phyloP scores from a whole-genome alignment of 2,888 invertebrate species.

The Lasiommata megera region DNA sequence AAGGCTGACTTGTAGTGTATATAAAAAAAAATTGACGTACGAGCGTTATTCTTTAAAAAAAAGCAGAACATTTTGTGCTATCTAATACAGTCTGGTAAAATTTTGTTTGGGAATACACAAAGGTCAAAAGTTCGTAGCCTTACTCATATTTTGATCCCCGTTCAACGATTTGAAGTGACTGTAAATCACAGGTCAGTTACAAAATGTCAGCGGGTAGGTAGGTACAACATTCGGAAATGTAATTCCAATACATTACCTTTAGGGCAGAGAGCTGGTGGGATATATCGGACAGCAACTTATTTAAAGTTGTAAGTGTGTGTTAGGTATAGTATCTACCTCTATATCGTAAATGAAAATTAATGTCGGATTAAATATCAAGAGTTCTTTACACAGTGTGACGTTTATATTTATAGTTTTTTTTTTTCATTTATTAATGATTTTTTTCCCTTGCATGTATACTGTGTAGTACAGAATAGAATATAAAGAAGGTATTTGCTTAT shows the following conservation, averaged over 20 bases:
- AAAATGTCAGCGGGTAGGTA: conserved; percentile 40
- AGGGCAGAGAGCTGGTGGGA: neutral
- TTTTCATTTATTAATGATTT: too few species aligned
- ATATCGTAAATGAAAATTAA: too few species aligned
- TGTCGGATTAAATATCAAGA: neutral
- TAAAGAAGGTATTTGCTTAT: too few species aligned
- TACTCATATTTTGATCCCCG: conserved; percentile 43
- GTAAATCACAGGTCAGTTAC: conserved; percentile 39
- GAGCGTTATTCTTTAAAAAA: too few species aligned
- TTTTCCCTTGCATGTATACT: too few species aligned
- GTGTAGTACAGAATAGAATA: too few species aligned
- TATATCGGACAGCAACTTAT: neutral
- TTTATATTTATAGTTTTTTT: neutral
- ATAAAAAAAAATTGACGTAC: too few species aligned
- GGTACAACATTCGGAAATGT: conserved; percentile 19
- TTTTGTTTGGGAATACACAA: conserved; percentile 34
- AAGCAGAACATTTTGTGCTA: too few species aligned
- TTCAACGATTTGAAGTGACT: conserved; percentile 46
- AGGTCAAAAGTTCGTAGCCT: conserved; percentile 44
- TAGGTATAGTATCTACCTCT: neutral
- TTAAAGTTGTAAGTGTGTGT: too few species aligned
- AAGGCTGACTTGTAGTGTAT: too few species aligned
- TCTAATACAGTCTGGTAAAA: neutral
- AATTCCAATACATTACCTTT: conserved; percentile 23
- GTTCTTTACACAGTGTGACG: too few species aligned